Evolutionary conservation across 2,888 invertebrate genomes (phyloP).

Genomic region (Macaria liturata): DNA sequence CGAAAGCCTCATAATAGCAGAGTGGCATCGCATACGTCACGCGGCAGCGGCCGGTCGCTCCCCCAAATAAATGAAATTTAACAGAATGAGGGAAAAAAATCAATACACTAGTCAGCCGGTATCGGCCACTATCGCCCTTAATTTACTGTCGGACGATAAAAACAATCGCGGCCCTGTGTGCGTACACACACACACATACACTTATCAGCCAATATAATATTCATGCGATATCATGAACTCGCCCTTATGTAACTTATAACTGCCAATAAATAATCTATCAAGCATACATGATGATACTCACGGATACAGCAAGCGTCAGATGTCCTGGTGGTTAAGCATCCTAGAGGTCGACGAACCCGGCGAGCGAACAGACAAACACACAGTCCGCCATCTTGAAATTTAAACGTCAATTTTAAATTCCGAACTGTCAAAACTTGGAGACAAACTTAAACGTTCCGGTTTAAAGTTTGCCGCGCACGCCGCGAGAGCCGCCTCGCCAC

Average conservation of each 20-base stretch:
- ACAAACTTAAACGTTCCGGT: constrained; percentile 32
- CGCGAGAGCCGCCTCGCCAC: constrained; percentile 52
- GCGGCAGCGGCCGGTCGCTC: constrained; percentile 64
- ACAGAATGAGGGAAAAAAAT: constrained; percentile 83
- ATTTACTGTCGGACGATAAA: constrained; percentile 77
- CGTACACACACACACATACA: constrained; percentile 38
- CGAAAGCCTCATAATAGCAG: not conserved
- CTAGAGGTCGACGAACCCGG: constrained; percentile 74
- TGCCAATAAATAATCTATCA: constrained; percentile 53
- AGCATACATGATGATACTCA: constrained; percentile 52
- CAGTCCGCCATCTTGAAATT: constrained; percentile 73
- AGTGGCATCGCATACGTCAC: constrained; percentile 19
- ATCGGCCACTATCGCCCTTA: constrained; percentile 78
- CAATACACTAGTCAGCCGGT: constrained; percentile 71
- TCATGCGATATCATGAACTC: constrained; percentile 60
- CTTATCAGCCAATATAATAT: constrained; percentile 53
- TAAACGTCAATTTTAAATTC: constrained; percentile 53
- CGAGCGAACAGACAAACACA: constrained; percentile 66
- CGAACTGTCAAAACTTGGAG: constrained; percentile 61
- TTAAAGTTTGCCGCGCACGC: constrained; percentile 40
- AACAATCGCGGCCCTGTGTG: constrained; percentile 68
- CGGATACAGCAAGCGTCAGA: constrained; percentile 78
- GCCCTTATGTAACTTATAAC: constrained; percentile 57
- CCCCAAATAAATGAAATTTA: constrained; percentile 82
- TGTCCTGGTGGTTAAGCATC: constrained; percentile 77